phyloP scores from a whole-genome alignment of 2,797 vertebrate genomes.

The Tiaroga cobitis region DNA sequence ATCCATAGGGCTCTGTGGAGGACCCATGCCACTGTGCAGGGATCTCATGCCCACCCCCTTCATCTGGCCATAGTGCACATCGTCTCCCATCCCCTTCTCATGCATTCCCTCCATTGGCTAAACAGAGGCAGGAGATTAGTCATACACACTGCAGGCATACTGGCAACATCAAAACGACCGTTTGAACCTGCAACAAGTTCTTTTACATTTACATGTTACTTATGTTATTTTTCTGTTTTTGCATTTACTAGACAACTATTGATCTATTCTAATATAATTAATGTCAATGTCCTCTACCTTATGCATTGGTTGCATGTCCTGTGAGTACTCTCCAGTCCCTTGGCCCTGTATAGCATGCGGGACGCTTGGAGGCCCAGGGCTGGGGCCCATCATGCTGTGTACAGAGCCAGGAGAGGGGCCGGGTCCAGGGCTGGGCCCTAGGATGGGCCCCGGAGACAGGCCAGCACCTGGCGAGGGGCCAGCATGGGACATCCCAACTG shows the following conservation, averaged over 20 bases:
- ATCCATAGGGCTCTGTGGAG: conserved; percentile 98
- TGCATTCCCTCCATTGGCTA: conserved; percentile 93
- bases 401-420: conserved; percentile 96
- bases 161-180: background rate
- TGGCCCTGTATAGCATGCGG: conserved; percentile 86
- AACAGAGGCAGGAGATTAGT: conserved; percentile 29
- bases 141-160: background rate
- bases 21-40: conserved; percentile 95
- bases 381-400: conserved; percentile 99
- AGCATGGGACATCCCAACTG: conserved; percentile 92
- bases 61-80: conserved; percentile 92
- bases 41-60: conserved; percentile 90
- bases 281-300: conserved; percentile 80
- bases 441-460: conserved; percentile 92
- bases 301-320: conserved; percentile 89
- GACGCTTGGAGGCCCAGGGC: conserved; percentile 91
- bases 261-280: background rate
- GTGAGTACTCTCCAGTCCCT: conserved; percentile 87
- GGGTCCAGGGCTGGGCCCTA: conserved; percentile 95
- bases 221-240: background rate
- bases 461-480: conserved; percentile 95
- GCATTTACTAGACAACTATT: background rate
- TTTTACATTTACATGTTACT: background rate
- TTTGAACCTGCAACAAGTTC: background rate
- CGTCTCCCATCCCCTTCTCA: conserved; percentile 91